Base-by-base conservation (phyloP, 2,113 vertebrate species). In the Ageneiosus marmoratus region DNA sequence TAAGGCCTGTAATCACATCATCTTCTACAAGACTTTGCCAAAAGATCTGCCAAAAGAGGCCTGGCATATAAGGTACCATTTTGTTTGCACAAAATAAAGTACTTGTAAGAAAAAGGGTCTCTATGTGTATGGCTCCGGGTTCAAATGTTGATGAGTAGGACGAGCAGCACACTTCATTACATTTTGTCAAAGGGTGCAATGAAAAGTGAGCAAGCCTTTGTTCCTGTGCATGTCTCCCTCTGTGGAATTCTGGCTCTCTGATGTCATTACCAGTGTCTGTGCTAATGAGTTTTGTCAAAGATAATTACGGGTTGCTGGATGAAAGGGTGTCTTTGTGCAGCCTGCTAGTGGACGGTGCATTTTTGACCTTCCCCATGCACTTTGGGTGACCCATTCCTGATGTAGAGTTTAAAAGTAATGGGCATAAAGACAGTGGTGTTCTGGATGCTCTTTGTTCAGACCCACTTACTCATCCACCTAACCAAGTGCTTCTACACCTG, bases 231-330 rank as follows among this genome's bases (percentile, higher is more conserved):
- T 95, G 94, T 94, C 91, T 91, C 89, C 87, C 88, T 91, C 90
- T 89, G 87, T 92, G 93, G 93, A 93, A 94, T 94, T 94, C 92
- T 90, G 92, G 89, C 91, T 94, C 89, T 92, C 86, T 87, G 88
- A 94, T 94, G 94, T 94, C 90, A 90, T 88, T 93, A 94, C 94
- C 93, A 93, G 92, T 62, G 93, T 91, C 93, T 91, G 83, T 81
- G 88, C 94, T 96, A 96, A 96, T 96, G 95, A 96, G 95, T 94
- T 95, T 94, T 94, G 93, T 94, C 93, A 93, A 92, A 95, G 94
- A 96, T 94, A 97, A 96, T 96, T 95, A 95, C 83, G 86, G 91
- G 89, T 90, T 92, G 89, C 82, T 29, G 85, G 87, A 95, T 95
- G 94, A 96, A 96, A 95, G 94, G 94, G 87, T 94, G 92, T 90